Percentiles rank a stretch among this genome's conserved stretches.
Conservation (phyloP, 2,888 invertebrate species). For the Noctua fimbriata region DNA sequence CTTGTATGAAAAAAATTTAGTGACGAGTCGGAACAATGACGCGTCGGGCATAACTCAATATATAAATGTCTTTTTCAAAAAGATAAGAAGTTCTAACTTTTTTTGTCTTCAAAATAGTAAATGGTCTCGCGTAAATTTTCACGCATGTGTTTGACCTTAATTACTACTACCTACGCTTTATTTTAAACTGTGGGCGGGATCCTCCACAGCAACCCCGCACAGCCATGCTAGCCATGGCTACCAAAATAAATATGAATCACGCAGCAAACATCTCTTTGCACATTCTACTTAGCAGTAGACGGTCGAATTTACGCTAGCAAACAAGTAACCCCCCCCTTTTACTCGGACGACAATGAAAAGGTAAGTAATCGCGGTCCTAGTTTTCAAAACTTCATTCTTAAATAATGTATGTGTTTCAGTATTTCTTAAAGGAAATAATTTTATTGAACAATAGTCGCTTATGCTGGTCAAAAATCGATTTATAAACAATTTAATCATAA, state of each 20-base stretch:
- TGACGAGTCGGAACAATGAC: too few species aligned
- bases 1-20: too few species aligned
- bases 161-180: too few species aligned
- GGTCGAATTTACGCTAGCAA: background rate
- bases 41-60: too few species aligned
- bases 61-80: too few species aligned
- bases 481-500: background rate
- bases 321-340: background rate
- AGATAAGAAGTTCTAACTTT: too few species aligned
- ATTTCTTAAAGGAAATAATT: conserved; percentile 6
- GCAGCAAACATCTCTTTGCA: background rate
- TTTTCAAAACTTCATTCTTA: background rate
- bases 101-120: background rate
- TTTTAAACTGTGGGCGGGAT: background rate
- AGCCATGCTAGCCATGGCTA: background rate
- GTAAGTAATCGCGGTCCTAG: background rate
- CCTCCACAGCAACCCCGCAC: too few species aligned
- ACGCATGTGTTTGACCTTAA: background rate
- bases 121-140: background rate
- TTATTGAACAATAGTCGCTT: background rate
- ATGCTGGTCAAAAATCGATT: background rate
- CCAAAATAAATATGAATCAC: background rate
- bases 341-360: background rate
- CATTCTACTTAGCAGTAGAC: background rate
- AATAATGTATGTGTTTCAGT: conserved; percentile 38